Base-by-base conservation (phyloP, 2,888 invertebrate species). In the Anagyrus pseudococci region DNA sequence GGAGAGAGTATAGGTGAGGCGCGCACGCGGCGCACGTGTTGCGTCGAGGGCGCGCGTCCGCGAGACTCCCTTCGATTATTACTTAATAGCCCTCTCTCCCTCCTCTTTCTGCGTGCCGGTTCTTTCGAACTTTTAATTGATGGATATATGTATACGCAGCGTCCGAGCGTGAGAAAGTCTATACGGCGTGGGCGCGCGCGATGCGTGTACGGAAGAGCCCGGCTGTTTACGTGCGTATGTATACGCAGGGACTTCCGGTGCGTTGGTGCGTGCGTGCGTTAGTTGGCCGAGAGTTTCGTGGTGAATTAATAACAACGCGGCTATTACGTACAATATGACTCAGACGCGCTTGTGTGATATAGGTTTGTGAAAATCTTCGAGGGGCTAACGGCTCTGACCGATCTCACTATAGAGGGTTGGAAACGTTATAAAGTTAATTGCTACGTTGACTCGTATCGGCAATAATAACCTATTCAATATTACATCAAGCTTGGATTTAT, bases 11-110 rank as follows among this genome's bases (percentile, higher is more conserved):
- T 15, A 48, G 26, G 41, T 20, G 37, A 53, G 29, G 25, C n/a
- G 17, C 43, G 25, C 22, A 52, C 47, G 46, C 17, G 19, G 8
- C 66, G 72, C 75, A 72, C 73, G 72, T 71, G 70, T 65, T 65
- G 67, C 65, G 67, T 67, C n/a, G n/a, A n/a, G n/a, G n/a, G n/a
- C n/a, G n/a, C n/a, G n/a, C n/a, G n/a, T n/a, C n/a, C n/a, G n/a
- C n/a, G n/a, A n/a, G n/a, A n/a, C n/a, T n/a, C 43, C 33, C 37
- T 55, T 56, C 57, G 57, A 57, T 64, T 55, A 58, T 48, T 59
- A 15, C 54, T 22, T 55, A 54, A 58, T 63, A 37, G 26, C 26
- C 19, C 20, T n/a, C 4, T 8, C 33, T n/a, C 13, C 26, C 25
- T 23, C 25, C 47, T 52, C 47, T 61, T 19, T 23, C 29, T 22